Evolutionary conservation across 2,888 invertebrate genomes (phyloP).

Genomic region (Chirona hameri): DNA sequence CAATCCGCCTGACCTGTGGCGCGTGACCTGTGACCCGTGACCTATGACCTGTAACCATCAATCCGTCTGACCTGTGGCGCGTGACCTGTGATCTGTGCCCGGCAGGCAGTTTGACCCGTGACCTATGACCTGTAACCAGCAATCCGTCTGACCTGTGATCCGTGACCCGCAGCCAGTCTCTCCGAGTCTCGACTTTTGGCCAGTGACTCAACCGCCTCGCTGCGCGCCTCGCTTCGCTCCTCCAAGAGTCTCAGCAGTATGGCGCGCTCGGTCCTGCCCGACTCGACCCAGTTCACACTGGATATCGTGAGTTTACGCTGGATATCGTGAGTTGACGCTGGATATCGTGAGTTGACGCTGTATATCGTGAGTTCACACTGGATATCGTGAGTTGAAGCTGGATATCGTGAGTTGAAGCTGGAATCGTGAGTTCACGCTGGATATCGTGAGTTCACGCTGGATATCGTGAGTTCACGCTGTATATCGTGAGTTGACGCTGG

Average conservation of each 20-base stretch:
- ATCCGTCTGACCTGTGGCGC: too few relatives aligned
- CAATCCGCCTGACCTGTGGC: background rate
- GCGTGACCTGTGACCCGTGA: background rate
- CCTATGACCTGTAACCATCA: background rate
- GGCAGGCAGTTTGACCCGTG: too few relatives aligned
- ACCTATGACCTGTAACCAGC: background rate
- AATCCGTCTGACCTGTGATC: too few relatives aligned
- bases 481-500: too few relatives aligned
- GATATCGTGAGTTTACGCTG: constrained; percentile 47
- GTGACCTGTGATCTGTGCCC: background rate
- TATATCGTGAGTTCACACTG: too few relatives aligned
- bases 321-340: too few relatives aligned
- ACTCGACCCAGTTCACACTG: constrained; percentile 47
- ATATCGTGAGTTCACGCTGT: too few relatives aligned
- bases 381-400: too few relatives aligned
- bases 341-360: too few relatives aligned
- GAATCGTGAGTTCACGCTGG: too few relatives aligned
- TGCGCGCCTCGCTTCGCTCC: constrained; percentile 6
- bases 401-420: too few relatives aligned
- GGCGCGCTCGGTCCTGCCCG: background rate
- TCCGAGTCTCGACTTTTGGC: background rate
- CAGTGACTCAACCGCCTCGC: constrained; percentile 5
- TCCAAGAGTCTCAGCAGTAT: constrained; percentile 10
- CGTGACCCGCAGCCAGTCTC: background rate
- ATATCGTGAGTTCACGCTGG: too few relatives aligned